Evolutionary conservation across 2,888 invertebrate genomes (phyloP).

Genomic region (Lacanobia wlatinum): DNA sequence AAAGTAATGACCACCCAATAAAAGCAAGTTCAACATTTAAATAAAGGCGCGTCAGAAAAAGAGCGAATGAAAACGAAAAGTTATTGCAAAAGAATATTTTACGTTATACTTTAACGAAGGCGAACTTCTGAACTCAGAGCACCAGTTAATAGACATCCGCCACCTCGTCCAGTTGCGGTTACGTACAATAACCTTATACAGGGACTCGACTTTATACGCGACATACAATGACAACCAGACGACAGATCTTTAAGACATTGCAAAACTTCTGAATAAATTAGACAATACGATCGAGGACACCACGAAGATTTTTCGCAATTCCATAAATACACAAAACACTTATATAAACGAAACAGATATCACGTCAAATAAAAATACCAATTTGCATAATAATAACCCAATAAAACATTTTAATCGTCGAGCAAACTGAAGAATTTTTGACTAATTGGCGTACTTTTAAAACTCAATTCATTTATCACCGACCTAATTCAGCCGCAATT

Average conservation of each 20-base stretch:
- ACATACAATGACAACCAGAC: constrained; percentile 39
- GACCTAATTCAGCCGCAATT: constrained; percentile 77
- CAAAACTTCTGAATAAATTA: constrained; percentile 58
- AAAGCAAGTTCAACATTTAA: constrained; percentile 19
- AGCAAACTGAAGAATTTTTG: constrained; percentile 31
- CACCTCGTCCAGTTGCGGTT: constrained; percentile 54
- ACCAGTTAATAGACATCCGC: constrained; percentile 59
- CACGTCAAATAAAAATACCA: constrained; percentile 30
- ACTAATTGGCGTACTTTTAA: constrained; percentile 63
- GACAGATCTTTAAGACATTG: constrained; percentile 51
- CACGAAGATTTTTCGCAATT: constrained; percentile 17
- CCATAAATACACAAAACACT: constrained; percentile 23
- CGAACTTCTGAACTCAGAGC: constrained; percentile 58
- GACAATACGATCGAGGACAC: constrained; percentile 49
- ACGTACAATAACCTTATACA: constrained; percentile 43
- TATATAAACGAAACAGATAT: constrained; percentile 32
- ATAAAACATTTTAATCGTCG: constrained; percentile 46
- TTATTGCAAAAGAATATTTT: constrained; percentile 40
- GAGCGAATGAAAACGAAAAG: constrained; percentile 36
- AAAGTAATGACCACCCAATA: constrained; percentile 23
- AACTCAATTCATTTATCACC: constrained; percentile 66
- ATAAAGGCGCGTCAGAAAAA: constrained; percentile 28
- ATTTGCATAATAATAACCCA: constrained; percentile 41
- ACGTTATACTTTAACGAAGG: constrained; percentile 51
- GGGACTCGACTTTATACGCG: constrained; percentile 40